Evolutionary conservation across 2,113 vertebrate genomes (phyloP).

Genomic region (Aptenodytes forsteri): DNA sequence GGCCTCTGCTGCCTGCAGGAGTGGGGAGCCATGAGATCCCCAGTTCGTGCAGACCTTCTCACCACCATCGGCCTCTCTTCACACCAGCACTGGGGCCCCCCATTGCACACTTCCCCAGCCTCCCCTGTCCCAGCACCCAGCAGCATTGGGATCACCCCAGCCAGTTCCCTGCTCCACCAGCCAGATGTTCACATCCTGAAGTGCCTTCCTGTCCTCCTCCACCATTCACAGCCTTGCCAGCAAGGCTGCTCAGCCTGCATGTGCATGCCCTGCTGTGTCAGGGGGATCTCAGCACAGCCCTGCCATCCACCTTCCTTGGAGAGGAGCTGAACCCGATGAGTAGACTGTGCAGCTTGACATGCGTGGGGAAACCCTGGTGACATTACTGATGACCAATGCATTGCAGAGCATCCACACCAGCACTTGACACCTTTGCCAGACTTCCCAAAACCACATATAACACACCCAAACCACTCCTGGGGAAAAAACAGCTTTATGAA

Average conservation of each 20-base stretch:
- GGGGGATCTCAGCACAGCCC: not conserved
- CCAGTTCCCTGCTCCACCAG: not conserved
- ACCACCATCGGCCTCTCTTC: not conserved
- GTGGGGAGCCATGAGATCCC: not conserved
- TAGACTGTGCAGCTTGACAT: not conserved
- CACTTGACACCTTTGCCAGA: not conserved
- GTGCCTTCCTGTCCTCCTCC: not conserved
- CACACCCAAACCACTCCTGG: not conserved
- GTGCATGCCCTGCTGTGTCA: not conserved
- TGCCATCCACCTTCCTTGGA: not conserved
- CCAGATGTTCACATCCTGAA: not conserved
- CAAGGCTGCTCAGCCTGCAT: fast-evolving
- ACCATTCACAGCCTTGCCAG: not conserved
- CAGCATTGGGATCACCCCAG: not conserved
- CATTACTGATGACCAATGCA: not conserved
- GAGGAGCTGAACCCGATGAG: not conserved
- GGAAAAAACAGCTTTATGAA: not conserved
- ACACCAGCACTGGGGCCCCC: not conserved
- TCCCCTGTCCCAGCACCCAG: too few relatives aligned
- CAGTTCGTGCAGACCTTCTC: not conserved
- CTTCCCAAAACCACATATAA: not conserved
- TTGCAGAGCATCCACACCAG: not conserved
- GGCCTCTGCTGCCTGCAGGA: not conserved
- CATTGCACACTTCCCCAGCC: not conserved
- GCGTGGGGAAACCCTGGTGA: not conserved